Evolutionary conservation across 2,797 vertebrate species (phyloP).

Genomic region (Sebastes minor): DNA sequence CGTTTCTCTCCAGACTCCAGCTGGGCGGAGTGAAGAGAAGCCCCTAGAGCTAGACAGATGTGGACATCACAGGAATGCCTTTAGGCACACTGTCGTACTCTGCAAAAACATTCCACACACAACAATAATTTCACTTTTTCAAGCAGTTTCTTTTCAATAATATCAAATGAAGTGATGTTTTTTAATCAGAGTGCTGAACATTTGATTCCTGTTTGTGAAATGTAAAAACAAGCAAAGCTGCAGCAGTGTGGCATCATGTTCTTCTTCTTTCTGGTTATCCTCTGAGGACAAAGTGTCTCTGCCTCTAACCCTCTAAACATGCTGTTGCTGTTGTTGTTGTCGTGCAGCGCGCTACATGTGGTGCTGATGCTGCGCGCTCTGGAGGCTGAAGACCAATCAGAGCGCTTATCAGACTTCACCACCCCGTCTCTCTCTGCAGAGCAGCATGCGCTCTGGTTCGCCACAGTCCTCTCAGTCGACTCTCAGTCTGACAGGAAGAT

Average conservation of each 20-base stretch:
- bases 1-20: background rate
- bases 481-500: constrained; percentile 36
- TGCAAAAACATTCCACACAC: background rate
- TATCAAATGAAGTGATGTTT: background rate
- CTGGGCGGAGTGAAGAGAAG: background rate
- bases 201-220: background rate
- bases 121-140: background rate
- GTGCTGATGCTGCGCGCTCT: constrained; percentile 63
- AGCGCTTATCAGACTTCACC: constrained; percentile 37
- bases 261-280: too few species aligned
- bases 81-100: background rate
- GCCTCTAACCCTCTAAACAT: background rate
- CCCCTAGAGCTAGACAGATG: background rate
- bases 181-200: background rate
- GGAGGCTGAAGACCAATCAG: constrained; percentile 71
- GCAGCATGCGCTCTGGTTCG: constrained; percentile 30
- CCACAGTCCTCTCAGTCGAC: background rate
- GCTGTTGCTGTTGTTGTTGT: background rate
- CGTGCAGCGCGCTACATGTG: constrained; percentile 3
- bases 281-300: background rate
- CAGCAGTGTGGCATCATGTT: background rate
- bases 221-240: background rate
- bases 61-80: background rate
- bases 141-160: background rate
- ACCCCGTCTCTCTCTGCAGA: constrained; percentile 24